Evolutionary conservation across 2,797 vertebrate genomes (phyloP).

Genomic region (Chaenodraco wilsoni): DNA sequence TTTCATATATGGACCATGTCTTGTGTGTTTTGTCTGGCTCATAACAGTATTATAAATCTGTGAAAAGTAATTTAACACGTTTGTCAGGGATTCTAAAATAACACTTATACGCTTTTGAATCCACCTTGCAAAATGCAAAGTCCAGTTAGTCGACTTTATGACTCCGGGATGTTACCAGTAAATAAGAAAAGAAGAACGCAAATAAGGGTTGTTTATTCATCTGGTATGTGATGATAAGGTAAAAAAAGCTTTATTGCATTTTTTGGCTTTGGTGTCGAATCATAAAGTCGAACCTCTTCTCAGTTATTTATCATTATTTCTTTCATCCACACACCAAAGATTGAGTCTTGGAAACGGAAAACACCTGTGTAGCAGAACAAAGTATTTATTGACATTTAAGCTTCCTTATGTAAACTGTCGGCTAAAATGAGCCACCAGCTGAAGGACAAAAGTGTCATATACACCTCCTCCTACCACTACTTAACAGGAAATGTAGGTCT

Average conservation of each 20-base stretch:
- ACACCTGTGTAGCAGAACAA: slow-evolving; percentile 61
- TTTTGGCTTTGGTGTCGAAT: slow-evolving; percentile 9
- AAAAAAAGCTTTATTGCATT: not conserved
- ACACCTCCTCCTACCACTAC: slow-evolving; percentile 71
- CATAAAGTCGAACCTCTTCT: slow-evolving; percentile 15
- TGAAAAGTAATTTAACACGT: not conserved
- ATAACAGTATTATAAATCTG: not conserved
- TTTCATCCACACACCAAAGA: slow-evolving; percentile 38
- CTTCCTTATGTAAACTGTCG: slow-evolving; percentile 72
- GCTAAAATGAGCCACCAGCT: slow-evolving; percentile 66
- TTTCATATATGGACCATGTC: not conserved
- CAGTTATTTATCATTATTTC: slow-evolving; percentile 37
- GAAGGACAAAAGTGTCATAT: slow-evolving; percentile 75
- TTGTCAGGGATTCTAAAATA: not conserved
- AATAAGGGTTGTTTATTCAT: not conserved
- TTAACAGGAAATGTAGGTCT: slow-evolving; percentile 78
- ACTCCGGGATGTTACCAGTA: not conserved
- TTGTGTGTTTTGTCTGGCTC: not conserved
- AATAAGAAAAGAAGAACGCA: not conserved
- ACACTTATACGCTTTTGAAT: not conserved
- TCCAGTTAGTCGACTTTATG: not conserved
- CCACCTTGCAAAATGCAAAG: not conserved
- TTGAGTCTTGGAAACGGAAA: slow-evolving; percentile 53
- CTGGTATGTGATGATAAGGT: not conserved
- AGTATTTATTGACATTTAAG: slow-evolving; percentile 78